These are phyloP conservation scores for Blastobasis lacticolella DNA, from an alignment of 2,888 invertebrate genomes.

Conservation along the genomic window DNA sequence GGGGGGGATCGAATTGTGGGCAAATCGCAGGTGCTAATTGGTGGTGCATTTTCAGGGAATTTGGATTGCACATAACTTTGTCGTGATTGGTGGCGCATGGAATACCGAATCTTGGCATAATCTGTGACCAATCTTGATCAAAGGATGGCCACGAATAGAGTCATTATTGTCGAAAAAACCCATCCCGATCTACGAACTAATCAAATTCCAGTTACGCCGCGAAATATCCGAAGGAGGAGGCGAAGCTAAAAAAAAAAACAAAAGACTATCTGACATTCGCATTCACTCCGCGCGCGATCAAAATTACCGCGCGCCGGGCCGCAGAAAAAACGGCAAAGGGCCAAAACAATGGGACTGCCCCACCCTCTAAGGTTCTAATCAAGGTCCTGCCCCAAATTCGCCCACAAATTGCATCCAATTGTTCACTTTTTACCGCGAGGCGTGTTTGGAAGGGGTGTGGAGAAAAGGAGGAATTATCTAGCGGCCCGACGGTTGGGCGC, in stretches of 20 bases:
- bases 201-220: background rate
- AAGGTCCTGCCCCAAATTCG: constrained; percentile 64
- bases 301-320: constrained; percentile 45
- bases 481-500: constrained; percentile 34
- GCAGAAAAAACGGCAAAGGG: constrained; percentile 39
- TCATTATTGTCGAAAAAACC: too few species aligned
- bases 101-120: too few species aligned
- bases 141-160: too few species aligned
- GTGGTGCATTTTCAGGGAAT: too few species aligned
- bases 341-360: constrained; percentile 56
- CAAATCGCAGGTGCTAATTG: too few species aligned
- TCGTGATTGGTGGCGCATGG: too few species aligned
- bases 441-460: constrained; percentile 49
- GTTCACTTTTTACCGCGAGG: constrained; percentile 69
- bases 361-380: constrained; percentile 55
- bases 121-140: too few species aligned
- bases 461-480: constrained; percentile 44
- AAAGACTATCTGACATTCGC: constrained; percentile 24
- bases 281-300: constrained; percentile 45
- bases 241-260: constrained; percentile 15
- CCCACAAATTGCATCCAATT: constrained; percentile 73
- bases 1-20: too few species aligned
- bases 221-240: too few species aligned
- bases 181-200: background rate
- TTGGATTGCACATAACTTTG: too few species aligned